Percentiles rank a stretch among this genome's conserved stretches.
These are phyloP conservation scores for Ephydatia muelleri DNA, from an alignment of 37 sponge, comb jelly and placozoan species.

Conservation along the genomic window DNA sequence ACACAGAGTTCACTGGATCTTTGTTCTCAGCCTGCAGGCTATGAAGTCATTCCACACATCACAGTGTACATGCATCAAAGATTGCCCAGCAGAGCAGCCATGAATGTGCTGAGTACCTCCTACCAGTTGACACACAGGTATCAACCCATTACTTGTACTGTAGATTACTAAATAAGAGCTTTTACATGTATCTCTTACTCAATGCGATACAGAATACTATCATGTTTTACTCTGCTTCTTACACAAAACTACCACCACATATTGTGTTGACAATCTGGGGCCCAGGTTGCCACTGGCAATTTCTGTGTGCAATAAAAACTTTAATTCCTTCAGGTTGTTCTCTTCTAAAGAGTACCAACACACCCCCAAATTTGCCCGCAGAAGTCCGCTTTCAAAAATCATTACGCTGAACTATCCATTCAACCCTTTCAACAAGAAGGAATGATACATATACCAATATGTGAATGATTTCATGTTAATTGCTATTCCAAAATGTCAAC, in stretches of 20 bases:
- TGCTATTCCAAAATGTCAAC: too few relatives aligned
- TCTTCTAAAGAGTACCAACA: slow-evolving; percentile 39
- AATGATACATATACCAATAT: not conserved
- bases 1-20: not conserved
- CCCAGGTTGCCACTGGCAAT: too few relatives aligned
- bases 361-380: slow-evolving; percentile 5
- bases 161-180: too few relatives aligned
- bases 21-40: slow-evolving; percentile 53
- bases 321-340: slow-evolving; percentile 23
- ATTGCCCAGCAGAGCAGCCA: slow-evolving; percentile 34
- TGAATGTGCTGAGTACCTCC: slow-evolving; percentile 7
- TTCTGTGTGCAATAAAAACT: too few relatives aligned
- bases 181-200: too few relatives aligned
- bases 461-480: too few relatives aligned
- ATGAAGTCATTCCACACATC: slow-evolving; percentile 46
- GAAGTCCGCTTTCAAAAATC: slow-evolving; percentile 60
- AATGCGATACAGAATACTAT: too few relatives aligned
- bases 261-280: too few relatives aligned
- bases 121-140: not conserved
- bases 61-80: not conserved
- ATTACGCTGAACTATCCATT: slow-evolving; percentile 69
- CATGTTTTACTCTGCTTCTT: too few relatives aligned
- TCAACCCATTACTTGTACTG: not conserved
- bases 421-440: slow-evolving; percentile 62
- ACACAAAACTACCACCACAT: too few relatives aligned